Evolutionary conservation across 2,797 vertebrate genomes (phyloP).

Genomic region (Heliangelus exortis): DNA sequence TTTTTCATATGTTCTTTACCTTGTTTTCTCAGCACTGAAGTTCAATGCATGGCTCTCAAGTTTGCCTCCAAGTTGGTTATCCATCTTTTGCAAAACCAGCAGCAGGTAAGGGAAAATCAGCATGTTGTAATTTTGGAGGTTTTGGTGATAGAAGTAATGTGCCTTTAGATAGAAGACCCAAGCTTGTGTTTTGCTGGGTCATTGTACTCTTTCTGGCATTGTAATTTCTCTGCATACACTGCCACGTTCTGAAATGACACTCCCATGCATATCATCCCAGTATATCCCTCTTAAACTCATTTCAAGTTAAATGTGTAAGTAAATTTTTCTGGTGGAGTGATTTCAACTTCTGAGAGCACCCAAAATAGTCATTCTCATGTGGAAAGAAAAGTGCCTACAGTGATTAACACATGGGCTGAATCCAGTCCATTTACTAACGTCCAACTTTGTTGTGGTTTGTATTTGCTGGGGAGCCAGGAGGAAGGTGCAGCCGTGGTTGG

Average conservation of each 20-base stretch:
- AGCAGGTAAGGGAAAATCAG: conserved; percentile 80
- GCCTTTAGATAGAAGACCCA: not conserved
- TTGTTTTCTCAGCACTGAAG: conserved; percentile 86
- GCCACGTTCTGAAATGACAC: not conserved
- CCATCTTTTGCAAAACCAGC: conserved; percentile 72
- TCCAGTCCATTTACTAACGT: not conserved
- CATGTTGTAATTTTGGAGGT: not conserved
- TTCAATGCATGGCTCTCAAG: conserved; percentile 85
- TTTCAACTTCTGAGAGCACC: conserved; percentile 3
- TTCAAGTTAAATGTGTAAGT: not conserved
- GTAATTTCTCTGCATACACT: not conserved
- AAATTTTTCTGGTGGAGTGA: not conserved
- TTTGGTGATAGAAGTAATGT: not conserved
- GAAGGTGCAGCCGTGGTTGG: not conserved
- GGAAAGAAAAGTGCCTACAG: not conserved
- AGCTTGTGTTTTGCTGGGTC: not conserved
- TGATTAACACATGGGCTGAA: not conserved
- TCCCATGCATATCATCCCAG: not conserved
- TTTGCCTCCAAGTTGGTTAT: conserved; percentile 86
- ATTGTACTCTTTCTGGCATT: not conserved
- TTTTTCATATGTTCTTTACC: not conserved
- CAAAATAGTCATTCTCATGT: not conserved
- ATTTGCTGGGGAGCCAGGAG: not conserved
- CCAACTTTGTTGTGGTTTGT: conserved; percentile 23
- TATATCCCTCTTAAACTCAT: not conserved